Conservation (phyloP, 2,113 vertebrate genomes). For the Orycteropus afer region DNA sequence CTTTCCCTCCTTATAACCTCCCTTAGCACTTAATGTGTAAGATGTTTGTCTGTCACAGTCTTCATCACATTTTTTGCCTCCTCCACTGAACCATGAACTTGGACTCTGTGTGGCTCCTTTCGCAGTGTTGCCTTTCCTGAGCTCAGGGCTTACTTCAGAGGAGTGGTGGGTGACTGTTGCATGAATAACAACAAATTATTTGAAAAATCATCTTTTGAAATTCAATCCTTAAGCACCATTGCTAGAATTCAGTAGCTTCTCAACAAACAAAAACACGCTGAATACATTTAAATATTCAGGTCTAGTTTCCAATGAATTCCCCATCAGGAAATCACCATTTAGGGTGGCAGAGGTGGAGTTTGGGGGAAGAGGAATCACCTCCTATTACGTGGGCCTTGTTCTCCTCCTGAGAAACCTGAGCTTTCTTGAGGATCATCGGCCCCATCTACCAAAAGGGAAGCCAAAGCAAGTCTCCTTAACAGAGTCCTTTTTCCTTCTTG, state of each 20-base stretch:
- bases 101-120: constrained; percentile 27
- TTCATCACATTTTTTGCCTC: not conserved
- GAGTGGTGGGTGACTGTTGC: not conserved
- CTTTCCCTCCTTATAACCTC: not conserved
- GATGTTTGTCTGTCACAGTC: not conserved
- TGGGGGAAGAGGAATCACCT: not conserved
- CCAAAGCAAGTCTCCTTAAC: constrained; percentile 68
- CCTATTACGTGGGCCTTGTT: constrained; percentile 49
- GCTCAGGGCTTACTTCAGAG: not conserved
- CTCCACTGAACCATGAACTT: constrained; percentile 52
- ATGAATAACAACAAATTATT: constrained; percentile 15
- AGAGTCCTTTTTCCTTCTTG: constrained; percentile 71
- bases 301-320: constrained; percentile 31
- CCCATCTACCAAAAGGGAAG: constrained; percentile 51
- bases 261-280: constrained; percentile 28
- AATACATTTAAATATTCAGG: constrained; percentile 34
- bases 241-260: constrained; percentile 51
- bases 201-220: constrained; percentile 42
- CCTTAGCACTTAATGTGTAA: not conserved
- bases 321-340: constrained; percentile 19
- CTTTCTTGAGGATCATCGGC: constrained; percentile 15
- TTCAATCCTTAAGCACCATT: not conserved
- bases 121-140: not conserved
- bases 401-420: constrained; percentile 48
- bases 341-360: not conserved